Base-by-base conservation (phyloP, 2,113 vertebrate genomes). In the Alectura lathami region DNA sequence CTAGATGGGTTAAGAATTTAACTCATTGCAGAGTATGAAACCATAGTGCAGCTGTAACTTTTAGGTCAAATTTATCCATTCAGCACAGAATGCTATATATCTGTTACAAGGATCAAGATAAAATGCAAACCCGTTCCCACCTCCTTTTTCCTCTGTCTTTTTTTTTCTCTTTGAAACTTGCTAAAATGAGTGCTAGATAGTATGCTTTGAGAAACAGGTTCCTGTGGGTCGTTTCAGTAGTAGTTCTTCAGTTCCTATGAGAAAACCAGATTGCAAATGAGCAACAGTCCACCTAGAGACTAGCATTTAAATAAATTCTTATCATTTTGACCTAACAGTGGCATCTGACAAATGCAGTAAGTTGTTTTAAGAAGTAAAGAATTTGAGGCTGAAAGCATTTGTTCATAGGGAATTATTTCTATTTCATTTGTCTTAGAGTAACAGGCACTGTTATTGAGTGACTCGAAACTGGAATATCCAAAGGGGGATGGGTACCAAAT, bases 221-320 rank as follows among this genome's bases (percentile, higher is more conserved):
- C 30, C 57, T 83, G 57, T 3, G 21, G 32, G 62, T 84, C 2
- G 0, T 84, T 92, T 91, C 66, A 73, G 74, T 72, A 93, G 77
- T 32, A 62, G 36, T 78, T 89, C 73, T 92, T 16, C 75, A 64
- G 20, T 82, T 91, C 72, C 83, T 60, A 77, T 69, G 77, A 70
- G 84, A 91, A 94, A 89, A 75, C 82, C 48, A 69, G 32, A 62
- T 91, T 79, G 54, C 50, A 69, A 85, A 73, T 68, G 40, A 83
- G 36, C 34, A 66, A 17, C 47, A 75, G 53, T 60, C 67, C 12
- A 26, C 50, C 43, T 3, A 36, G 20, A 60, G 8, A 48, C 21
- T 57, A 69, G 24, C 48, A 30, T 73, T 75, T 86, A 80, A 83
- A 83, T 79, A 66, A 86, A 54, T 66, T 66, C 29, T 76, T 66